Evolutionary conservation across 2,797 vertebrate species (phyloP), one percentile per base, ranked within the genome.

Genomic region (Mus minutoides): DNA sequence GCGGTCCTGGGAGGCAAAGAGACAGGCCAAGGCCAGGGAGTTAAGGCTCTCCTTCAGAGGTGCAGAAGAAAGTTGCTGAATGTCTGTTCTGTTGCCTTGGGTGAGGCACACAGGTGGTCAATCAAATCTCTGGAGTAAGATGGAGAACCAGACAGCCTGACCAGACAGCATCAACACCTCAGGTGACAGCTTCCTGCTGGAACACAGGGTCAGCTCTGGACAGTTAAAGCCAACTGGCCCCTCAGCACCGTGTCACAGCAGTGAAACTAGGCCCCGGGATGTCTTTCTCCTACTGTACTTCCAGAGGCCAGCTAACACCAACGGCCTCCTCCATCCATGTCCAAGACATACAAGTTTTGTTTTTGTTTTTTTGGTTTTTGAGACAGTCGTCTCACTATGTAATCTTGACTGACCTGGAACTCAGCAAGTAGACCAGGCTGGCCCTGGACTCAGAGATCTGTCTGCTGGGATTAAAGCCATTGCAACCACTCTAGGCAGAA

Each of bases 1-100:
- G 82, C 99, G 99, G 98, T 99, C 99, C 99, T 99, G 95, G 78
- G 91, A 90, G 85, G 88, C 73, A 82, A 96, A 34, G 75, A 14
- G 40, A 91, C 17, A 31, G 60, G 76, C n/a, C 46, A 0, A 0
- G 60, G 43, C 19, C 60, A 19, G 43, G 12, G 43, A 49, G 31
- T 26, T 86, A 52, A 86, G 64, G 46, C 34, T 46, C 84, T 37
- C 84, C 64, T 69, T 17, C 12, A 5, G 31, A 86, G 21, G 62
- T 26, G 31, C 62, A 52, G 83, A 52, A 43, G 62, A 43, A 52
- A 24, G 31, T n/a, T 31, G 62, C 43, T 85, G 12, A 52, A n/a
- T 69, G 56, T 49, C 40, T 67, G 62, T 24, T 40, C 40, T 67
- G 62, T n/a, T 40, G 56, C 56, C 37, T 58, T 60, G 52, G 14